Conservation (phyloP, 2,888 invertebrate species). For the Carcina quercana region DNA sequence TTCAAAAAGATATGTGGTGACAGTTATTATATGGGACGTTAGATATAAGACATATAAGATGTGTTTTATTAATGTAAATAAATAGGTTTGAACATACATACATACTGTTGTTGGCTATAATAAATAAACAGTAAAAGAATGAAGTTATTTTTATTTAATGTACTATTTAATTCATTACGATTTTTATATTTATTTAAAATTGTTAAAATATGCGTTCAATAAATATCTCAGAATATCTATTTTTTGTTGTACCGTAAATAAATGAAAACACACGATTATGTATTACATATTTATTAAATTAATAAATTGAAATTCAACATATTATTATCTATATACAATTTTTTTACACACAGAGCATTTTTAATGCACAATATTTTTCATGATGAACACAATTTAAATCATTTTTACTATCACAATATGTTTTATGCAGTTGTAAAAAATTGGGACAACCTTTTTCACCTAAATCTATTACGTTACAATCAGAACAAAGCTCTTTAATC, state of each 20-base stretch:
- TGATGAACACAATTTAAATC: not conserved
- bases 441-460: not conserved
- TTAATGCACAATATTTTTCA: not conserved
- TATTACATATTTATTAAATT: not conserved
- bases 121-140: no score
- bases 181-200: not conserved
- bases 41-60: not conserved
- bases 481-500: not conserved
- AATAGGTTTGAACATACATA: not conserved
- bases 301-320: not conserved
- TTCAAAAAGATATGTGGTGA: not conserved
- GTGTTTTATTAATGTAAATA: not conserved
- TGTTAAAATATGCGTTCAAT: not conserved
- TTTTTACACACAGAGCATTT: not conserved
- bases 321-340: not conserved
- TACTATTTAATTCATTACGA: not conserved
- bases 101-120: no score
- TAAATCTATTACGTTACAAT: not conserved
- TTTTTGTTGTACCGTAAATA: no score
- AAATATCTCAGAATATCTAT: no score
- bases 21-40: not conserved
- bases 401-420: not conserved
- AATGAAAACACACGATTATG: no score
- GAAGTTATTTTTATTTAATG: not conserved
- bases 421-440: not conserved